Percentiles rank a stretch among this genome's conserved stretches.
Evolutionary conservation across 2,888 invertebrate genomes (phyloP).

Genomic region (Cephus nigrinus): DNA sequence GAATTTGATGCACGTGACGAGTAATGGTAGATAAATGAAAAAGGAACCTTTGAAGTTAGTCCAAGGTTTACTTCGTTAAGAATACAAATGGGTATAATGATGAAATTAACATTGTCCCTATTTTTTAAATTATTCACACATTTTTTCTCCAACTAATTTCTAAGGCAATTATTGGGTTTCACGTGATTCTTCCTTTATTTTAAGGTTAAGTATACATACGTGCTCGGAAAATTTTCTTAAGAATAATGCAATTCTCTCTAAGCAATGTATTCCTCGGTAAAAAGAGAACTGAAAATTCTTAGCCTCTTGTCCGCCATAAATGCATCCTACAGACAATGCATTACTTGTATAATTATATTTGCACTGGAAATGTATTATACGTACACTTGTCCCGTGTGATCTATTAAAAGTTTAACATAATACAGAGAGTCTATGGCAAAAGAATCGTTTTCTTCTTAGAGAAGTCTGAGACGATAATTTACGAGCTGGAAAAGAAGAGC

Average conservation of each 20-base stretch:
- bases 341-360: not conserved
- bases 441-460: slow-evolving; percentile 2
- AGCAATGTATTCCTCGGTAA: not conserved
- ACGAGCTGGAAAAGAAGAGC: slow-evolving; percentile 16
- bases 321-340: not conserved
- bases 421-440: not conserved
- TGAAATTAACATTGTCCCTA: not conserved
- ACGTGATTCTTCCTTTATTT: not conserved
- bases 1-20: not conserved
- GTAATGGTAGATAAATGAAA: not conserved
- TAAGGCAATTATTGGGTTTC: not conserved
- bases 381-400: not conserved
- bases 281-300: not conserved
- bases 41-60: not conserved
- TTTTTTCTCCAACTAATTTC: not conserved
- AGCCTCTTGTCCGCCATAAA: not conserved
- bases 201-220: not conserved
- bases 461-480: slow-evolving; percentile 16
- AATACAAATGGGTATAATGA: not conserved
- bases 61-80: not conserved
- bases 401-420: not conserved
- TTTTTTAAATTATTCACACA: not conserved
- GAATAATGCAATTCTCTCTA: not conserved
- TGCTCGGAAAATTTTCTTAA: not conserved
- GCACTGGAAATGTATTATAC: not conserved